phyloP scores from a whole-genome alignment of 1,140 invertebrate genomes.

The Lepidurus arcticus region DNA sequence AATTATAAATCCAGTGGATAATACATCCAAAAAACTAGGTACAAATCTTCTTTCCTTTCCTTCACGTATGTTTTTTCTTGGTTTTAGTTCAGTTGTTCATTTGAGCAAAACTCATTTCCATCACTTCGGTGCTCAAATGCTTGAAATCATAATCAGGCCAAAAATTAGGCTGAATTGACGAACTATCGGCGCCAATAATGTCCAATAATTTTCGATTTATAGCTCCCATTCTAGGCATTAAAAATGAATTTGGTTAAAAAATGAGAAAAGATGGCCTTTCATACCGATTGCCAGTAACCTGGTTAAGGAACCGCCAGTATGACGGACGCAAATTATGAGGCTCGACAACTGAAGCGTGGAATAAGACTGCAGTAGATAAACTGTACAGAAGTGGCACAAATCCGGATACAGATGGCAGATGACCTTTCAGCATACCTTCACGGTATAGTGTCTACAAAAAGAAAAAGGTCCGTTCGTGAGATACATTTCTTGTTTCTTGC shows the following conservation, averaged over 20 bases:
- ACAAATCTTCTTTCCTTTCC: not conserved
- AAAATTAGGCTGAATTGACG: not conserved
- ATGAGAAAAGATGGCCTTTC: conserved; percentile 30
- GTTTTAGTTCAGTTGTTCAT: not conserved
- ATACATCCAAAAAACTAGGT: conserved; percentile 8
- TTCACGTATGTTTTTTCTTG: not conserved
- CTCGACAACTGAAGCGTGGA: conserved; percentile 71
- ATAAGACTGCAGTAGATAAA: conserved; percentile 68
- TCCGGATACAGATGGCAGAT: conserved; percentile 55
- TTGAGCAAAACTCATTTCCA: not conserved
- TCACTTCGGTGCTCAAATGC: conserved; percentile 6
- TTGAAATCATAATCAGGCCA: not conserved
- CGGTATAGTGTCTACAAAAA: conserved; percentile 56
- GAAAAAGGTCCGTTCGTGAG: conserved; percentile 22
- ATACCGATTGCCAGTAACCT: conserved; percentile 66
- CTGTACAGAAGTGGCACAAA: conserved; percentile 64
- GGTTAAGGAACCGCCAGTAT: conserved; percentile 75
- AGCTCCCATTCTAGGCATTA: not conserved
- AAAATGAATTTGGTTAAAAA: not conserved
- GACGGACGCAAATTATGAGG: conserved; percentile 67
- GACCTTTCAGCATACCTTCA: conserved; percentile 52
- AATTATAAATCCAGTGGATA: not conserved
- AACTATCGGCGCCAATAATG: conserved; percentile 1
- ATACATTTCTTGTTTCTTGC: not conserved
- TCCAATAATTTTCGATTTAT: not conserved